Evolutionary conservation across 92 coral and sea anemone genomes (phyloP).

Genomic region (Bergia sp.): DNA sequence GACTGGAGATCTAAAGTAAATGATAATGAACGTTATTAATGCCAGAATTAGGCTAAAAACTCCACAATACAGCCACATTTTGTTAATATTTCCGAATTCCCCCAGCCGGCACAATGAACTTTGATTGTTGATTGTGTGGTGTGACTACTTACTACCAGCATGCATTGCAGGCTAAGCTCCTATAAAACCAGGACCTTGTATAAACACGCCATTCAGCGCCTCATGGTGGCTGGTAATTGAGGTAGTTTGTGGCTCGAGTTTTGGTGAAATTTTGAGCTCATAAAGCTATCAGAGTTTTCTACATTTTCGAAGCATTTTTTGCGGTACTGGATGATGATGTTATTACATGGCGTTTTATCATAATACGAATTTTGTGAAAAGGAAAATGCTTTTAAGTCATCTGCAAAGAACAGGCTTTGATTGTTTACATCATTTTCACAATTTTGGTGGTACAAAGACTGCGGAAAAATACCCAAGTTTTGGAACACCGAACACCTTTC

Average conservation of each 20-base stretch:
- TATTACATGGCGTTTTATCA: background rate
- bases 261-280: background rate
- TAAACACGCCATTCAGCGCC: conserved; percentile 47
- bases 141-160: conserved; percentile 25
- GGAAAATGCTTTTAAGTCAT: conserved; percentile 31
- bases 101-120: background rate
- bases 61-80: conserved; percentile 42
- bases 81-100: background rate
- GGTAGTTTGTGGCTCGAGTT: background rate
- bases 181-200: conserved; percentile 18
- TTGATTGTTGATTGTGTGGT: conserved; percentile 7
- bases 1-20: conserved; percentile 60
- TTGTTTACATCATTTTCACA: conserved; percentile 26
- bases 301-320: background rate
- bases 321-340: background rate
- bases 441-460: conserved; percentile 8
- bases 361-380: background rate
- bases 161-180: background rate
- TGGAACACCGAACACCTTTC: background rate
- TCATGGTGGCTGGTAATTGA: background rate
- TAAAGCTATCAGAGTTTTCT: background rate
- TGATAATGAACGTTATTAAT: conserved; percentile 27
- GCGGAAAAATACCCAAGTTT: conserved; percentile 20
- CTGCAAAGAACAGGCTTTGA: conserved; percentile 41
- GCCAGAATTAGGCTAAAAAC: conserved; percentile 41